Evolutionary conservation across 2,797 vertebrate species (phyloP).

Genomic region (Galaxias olidus): DNA sequence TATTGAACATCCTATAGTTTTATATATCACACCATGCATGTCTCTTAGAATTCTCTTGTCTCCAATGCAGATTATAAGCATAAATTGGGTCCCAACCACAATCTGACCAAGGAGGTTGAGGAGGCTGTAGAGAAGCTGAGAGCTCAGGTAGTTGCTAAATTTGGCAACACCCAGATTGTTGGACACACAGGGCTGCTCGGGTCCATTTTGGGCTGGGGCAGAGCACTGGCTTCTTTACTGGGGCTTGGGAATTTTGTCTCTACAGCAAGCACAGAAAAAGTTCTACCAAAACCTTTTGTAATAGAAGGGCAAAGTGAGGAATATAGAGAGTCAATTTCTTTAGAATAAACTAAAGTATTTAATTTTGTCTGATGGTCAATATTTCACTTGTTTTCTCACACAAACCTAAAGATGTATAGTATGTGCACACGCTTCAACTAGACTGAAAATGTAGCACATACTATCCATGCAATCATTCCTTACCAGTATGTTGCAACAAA

Average conservation of each 20-base stretch:
- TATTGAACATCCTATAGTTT: too few species aligned
- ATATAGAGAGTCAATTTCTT: neutral
- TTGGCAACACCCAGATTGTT: neutral
- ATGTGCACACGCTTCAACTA: too few species aligned
- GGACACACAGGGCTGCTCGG: neutral
- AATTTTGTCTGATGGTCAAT: neutral
- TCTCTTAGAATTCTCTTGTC: neutral
- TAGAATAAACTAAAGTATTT: neutral
- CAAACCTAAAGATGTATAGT: too few species aligned
- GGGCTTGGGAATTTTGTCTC: neutral
- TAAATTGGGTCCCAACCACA: slow-evolving; percentile 10
- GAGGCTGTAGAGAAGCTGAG: neutral
- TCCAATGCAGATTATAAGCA: slow-evolving; percentile 14
- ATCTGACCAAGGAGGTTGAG: slow-evolving; percentile 16
- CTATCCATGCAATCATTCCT: too few species aligned
- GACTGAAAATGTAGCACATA: too few species aligned
- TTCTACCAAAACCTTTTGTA: neutral
- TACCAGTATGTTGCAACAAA: too few species aligned
- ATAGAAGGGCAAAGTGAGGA: neutral
- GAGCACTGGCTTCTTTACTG: neutral
- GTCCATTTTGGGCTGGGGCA: neutral
- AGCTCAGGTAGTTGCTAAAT: slow-evolving; percentile 1
- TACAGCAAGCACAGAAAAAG: neutral
- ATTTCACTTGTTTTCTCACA: too few species aligned
- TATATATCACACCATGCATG: too few species aligned